Conservation (phyloP, 2,888 invertebrate species). For the Pristionchus exspectatus region DNA sequence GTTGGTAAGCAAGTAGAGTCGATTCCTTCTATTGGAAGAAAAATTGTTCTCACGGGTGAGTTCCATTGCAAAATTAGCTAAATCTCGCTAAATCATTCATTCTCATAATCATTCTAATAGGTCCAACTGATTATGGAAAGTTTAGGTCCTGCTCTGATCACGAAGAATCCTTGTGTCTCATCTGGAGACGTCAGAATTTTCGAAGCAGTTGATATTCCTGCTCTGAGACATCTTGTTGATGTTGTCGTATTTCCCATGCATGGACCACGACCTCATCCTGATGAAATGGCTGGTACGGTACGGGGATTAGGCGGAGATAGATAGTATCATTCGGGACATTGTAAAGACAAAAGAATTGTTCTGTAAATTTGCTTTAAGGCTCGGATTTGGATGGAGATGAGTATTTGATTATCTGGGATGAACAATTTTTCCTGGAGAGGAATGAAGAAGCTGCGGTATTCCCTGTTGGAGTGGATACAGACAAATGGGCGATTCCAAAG, state of each 20-base stretch:
- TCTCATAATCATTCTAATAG: too few species aligned
- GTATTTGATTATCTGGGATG: constrained; percentile 77
- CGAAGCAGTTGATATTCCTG: constrained; percentile 75
- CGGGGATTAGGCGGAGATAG: too few species aligned
- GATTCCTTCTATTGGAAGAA: neutral
- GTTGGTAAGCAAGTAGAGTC: neutral
- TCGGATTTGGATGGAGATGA: constrained; percentile 79
- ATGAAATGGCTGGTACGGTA: constrained; percentile 79
- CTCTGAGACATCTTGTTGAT: constrained; percentile 77
- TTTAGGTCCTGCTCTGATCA: constrained; percentile 78
- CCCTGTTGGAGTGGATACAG: neutral
- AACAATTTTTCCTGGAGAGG: constrained; percentile 65
- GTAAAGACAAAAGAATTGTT: neutral
- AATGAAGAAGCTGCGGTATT: constrained; percentile 57
- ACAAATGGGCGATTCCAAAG: constrained; percentile 1
- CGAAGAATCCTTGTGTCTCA: constrained; percentile 80
- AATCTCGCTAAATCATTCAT: too few species aligned
- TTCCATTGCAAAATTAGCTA: too few species aligned
- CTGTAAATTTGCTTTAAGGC: neutral
- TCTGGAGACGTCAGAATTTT: constrained; percentile 80
- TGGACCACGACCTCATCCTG: constrained; percentile 80
- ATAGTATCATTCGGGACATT: too few species aligned
- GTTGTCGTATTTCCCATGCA: constrained; percentile 80
- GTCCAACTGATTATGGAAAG: too few species aligned
- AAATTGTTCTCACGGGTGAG: neutral